These are phyloP conservation scores for Frankliniella fusca DNA, from an alignment of 2,888 invertebrate species.

Conservation along the genomic window DNA sequence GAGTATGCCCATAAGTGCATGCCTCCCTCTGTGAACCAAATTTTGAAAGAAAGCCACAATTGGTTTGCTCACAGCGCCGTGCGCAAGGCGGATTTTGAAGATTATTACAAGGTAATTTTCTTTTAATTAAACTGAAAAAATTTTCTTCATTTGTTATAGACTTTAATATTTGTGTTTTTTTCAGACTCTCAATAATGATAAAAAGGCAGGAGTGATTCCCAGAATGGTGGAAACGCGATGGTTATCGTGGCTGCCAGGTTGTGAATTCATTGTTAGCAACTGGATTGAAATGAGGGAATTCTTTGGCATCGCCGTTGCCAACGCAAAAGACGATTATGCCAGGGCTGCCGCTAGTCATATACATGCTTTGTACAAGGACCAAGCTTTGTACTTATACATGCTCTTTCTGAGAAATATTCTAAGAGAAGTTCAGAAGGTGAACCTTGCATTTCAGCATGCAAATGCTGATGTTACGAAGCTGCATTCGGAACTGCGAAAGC, in stretches of 20 bases:
- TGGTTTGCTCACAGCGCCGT: background rate
- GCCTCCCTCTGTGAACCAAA: background rate
- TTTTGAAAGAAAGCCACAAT: too few relatives aligned
- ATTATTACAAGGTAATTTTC: background rate
- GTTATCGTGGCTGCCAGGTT: background rate
- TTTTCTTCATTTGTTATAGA: background rate
- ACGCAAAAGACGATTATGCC: background rate
- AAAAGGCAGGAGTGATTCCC: too few relatives aligned
- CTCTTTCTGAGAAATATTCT: background rate
- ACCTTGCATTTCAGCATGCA: background rate
- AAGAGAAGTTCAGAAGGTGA: background rate
- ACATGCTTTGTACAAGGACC: background rate
- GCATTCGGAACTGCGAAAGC: background rate
- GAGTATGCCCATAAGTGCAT: background rate
- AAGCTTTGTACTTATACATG: background rate
- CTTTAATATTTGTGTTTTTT: background rate
- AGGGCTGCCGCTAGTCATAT: background rate
- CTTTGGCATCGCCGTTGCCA: background rate
- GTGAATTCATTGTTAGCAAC: background rate
- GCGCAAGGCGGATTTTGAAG: background rate
- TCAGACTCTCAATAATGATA: background rate
- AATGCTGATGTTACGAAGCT: background rate
- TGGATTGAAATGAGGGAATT: background rate
- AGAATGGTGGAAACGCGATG: too few relatives aligned
- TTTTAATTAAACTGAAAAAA: too few relatives aligned